Evolutionary conservation across 2,888 invertebrate genomes (phyloP).

Genomic region (Tipula helvola): DNA sequence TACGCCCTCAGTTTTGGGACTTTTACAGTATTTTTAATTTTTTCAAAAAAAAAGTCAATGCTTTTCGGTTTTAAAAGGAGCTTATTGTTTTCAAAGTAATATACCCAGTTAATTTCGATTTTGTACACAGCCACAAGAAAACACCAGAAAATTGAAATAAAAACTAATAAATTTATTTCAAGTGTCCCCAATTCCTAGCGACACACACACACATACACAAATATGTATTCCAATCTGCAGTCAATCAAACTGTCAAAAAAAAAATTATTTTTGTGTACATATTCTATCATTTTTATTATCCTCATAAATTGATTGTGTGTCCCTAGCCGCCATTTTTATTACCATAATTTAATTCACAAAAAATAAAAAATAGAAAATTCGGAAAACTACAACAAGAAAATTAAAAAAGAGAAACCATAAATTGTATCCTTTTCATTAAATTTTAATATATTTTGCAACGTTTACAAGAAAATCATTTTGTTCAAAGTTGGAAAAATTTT

Average conservation of each 20-base stretch:
- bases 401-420: not conserved
- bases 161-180: too few species aligned
- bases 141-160: too few species aligned
- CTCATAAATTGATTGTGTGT: not conserved
- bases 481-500: not conserved
- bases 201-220: too few species aligned
- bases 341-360: slow-evolving; percentile 4
- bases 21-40: too few species aligned
- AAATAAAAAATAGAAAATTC: not conserved
- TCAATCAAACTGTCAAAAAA: not conserved
- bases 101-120: too few species aligned
- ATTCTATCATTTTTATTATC: not conserved
- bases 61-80: too few species aligned
- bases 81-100: too few species aligned
- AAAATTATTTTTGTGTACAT: not conserved
- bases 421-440: slow-evolving; percentile 4
- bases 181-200: too few species aligned
- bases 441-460: slow-evolving; percentile 4
- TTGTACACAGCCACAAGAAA: too few species aligned
- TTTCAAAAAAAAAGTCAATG: too few species aligned
- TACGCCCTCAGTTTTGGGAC: too few species aligned
- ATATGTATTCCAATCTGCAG: not conserved
- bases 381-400: not conserved
- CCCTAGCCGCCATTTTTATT: not conserved
- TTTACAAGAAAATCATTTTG: not conserved